A percentile compares a stretch with the other conserved stretches of the same genome.
Evolutionary conservation across 2,888 invertebrate genomes (phyloP).

Genomic region (Crepidodera aurea): DNA sequence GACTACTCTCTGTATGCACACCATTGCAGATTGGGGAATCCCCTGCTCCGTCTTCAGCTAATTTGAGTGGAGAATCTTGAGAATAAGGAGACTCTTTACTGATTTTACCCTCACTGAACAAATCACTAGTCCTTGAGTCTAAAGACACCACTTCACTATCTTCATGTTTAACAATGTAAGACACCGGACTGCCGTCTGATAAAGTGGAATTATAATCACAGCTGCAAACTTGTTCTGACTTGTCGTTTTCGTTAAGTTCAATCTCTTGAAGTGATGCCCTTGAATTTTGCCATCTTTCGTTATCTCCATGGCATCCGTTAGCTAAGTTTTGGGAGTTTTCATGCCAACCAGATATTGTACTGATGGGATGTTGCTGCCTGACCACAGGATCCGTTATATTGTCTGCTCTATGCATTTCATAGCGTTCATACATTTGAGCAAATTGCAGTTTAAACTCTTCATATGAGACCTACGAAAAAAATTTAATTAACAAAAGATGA

Average conservation of each 20-base stretch:
- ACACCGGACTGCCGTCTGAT: slow-evolving; percentile 64
- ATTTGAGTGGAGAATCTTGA: slow-evolving; percentile 60
- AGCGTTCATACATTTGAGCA: slow-evolving; percentile 96
- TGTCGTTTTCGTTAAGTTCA: slow-evolving; percentile 54
- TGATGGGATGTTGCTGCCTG: slow-evolving; percentile 90
- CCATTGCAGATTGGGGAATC: slow-evolving; percentile 60
- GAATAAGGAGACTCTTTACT: slow-evolving; percentile 69
- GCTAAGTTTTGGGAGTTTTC: slow-evolving; percentile 65
- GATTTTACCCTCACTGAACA: slow-evolving; percentile 69
- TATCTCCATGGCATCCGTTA: slow-evolving; percentile 55
- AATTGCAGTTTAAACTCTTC: slow-evolving; percentile 98
- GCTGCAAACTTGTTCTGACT: slow-evolving; percentile 58
- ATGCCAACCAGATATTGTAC: slow-evolving; percentile 96
- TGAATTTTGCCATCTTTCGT: slow-evolving; percentile 55
- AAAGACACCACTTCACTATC: slow-evolving; percentile 64
- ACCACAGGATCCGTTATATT: slow-evolving; percentile 95
- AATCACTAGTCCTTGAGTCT: slow-evolving; percentile 65
- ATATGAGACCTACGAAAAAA: slow-evolving; percentile 82
- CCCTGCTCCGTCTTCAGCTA: slow-evolving; percentile 48
- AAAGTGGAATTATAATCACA: slow-evolving; percentile 62
- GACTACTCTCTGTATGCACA: slow-evolving; percentile 57
- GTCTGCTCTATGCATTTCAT: slow-evolving; percentile 91
- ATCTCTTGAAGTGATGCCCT: slow-evolving; percentile 51
- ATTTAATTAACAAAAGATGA: not conserved
- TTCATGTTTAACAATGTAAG: slow-evolving; percentile 60